These are phyloP conservation scores for Chlorodrepanis virens DNA, from an alignment of 2,113 vertebrate species.

Conservation along the genomic window DNA sequence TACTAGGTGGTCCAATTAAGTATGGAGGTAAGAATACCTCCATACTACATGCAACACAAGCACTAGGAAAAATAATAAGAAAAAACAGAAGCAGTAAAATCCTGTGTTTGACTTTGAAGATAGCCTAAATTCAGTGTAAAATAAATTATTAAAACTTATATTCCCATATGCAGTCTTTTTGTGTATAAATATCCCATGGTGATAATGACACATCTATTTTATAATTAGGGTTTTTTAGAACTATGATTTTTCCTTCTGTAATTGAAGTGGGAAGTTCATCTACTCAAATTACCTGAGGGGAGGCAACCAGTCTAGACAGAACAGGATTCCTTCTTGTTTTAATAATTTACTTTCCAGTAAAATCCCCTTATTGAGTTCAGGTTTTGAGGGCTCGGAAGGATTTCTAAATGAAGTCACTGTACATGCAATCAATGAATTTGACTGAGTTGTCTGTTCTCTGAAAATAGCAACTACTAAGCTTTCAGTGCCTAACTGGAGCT, in stretches of 20 bases:
- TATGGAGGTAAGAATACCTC: not conserved
- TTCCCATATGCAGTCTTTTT: not conserved
- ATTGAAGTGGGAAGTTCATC: not conserved
- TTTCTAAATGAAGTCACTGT: constrained; percentile 22
- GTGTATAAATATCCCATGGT: not conserved
- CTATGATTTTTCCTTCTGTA: not conserved
- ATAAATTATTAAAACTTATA: not conserved
- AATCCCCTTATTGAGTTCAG: not conserved
- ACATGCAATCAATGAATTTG: not conserved
- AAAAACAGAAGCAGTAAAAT: not conserved
- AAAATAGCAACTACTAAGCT: not conserved
- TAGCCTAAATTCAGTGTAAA: not conserved
- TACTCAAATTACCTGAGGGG: not conserved
- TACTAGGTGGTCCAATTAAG: not conserved
- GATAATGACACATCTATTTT: not conserved
- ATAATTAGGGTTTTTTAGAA: not conserved
- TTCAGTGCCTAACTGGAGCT: not conserved
- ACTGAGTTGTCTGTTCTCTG: not conserved
- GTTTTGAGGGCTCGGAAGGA: constrained; percentile 5
- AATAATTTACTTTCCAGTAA: not conserved
- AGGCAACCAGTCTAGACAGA: not conserved
- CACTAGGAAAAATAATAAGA: not conserved
- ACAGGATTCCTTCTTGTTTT: not conserved
- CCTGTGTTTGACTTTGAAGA: not conserved
- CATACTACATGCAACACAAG: not conserved